Percentiles rank a stretch among this genome's conserved stretches.
phyloP scores from a whole-genome alignment of 2,797 vertebrate genomes.

The Petrocephalus sullivani region DNA sequence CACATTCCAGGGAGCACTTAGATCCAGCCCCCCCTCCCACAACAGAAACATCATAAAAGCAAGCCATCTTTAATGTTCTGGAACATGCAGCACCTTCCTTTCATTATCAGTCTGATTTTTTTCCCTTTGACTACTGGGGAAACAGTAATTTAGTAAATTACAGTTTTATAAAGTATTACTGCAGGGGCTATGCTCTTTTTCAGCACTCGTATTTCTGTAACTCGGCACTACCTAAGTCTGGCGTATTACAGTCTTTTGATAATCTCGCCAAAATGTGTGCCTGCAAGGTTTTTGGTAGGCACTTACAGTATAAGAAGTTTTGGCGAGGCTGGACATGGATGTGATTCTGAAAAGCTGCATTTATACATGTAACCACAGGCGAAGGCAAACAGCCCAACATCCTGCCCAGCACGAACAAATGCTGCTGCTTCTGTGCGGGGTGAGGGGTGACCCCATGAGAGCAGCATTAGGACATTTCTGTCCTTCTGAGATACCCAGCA shows the following conservation, averaged over 20 bases:
- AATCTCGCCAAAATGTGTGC: not conserved
- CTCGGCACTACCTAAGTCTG: not conserved
- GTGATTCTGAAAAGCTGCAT: conserved; percentile 1
- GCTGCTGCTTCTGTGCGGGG: not conserved
- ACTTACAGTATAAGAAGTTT: not conserved
- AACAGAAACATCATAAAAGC: not conserved
- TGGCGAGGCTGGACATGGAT: not conserved
- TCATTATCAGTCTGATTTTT: not conserved
- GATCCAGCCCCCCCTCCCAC: not conserved
- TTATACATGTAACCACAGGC: not conserved
- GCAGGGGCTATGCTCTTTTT: not conserved
- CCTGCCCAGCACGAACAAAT: not conserved
- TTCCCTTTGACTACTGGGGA: not conserved
- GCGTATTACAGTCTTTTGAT: not conserved
- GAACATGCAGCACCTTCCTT: not conserved
- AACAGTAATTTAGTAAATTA: conserved; percentile 9
- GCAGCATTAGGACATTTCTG: not conserved
- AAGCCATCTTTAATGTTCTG: not conserved
- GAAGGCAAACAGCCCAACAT: not conserved
- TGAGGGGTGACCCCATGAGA: not conserved
- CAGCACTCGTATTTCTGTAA: not conserved
- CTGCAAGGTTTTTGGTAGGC: not conserved
- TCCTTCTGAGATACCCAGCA: not conserved
- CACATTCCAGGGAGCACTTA: not conserved
- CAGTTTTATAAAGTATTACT: not conserved